These are phyloP conservation scores for Matsumurasca onukii DNA, from an alignment of 1,140 invertebrate species.

Conservation along the genomic window DNA sequence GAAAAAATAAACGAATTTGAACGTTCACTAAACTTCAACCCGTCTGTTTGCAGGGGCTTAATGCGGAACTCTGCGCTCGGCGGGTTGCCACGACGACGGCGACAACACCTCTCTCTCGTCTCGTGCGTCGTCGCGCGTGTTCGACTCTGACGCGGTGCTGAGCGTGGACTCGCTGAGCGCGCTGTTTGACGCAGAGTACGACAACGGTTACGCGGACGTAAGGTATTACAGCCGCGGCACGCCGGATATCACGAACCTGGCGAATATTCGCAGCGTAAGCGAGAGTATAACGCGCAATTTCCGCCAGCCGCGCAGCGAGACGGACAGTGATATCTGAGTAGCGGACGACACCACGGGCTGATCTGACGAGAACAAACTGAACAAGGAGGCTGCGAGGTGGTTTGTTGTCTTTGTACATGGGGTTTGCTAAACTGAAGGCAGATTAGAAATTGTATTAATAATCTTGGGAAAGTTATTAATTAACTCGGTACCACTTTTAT, in stretches of 20 bases:
- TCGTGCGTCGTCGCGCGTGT: conserved; percentile 72
- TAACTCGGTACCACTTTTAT: too few relatives aligned
- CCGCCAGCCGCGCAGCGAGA: conserved; percentile 63
- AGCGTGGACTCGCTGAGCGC: conserved; percentile 76
- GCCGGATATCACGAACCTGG: conserved; percentile 69
- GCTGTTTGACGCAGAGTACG: conserved; percentile 83
- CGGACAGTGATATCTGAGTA: conserved; percentile 60
- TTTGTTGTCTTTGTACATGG: not conserved
- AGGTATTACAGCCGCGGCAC: conserved; percentile 35
- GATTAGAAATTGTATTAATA: too few relatives aligned
- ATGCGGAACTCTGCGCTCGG: conserved; percentile 76
- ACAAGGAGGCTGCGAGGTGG: not conserved
- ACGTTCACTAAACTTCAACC: too few relatives aligned
- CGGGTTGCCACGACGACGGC: conserved; percentile 50
- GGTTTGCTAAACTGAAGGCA: not conserved
- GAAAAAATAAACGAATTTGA: too few relatives aligned
- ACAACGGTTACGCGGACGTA: conserved; percentile 59
- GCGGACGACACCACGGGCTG: not conserved
- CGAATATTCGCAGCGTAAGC: conserved; percentile 72
- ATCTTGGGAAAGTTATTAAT: too few relatives aligned
- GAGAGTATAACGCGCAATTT: conserved; percentile 74
- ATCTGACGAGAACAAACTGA: not conserved
- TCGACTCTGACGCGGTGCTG: conserved; percentile 72
- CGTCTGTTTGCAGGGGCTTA: too few relatives aligned
- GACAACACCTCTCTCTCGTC: conserved; percentile 77